Percentiles rank a stretch among this genome's conserved stretches.
These are phyloP conservation scores for Sarcophaga carnaria DNA, from an alignment of 2,888 invertebrate genomes.

Conservation along the genomic window DNA sequence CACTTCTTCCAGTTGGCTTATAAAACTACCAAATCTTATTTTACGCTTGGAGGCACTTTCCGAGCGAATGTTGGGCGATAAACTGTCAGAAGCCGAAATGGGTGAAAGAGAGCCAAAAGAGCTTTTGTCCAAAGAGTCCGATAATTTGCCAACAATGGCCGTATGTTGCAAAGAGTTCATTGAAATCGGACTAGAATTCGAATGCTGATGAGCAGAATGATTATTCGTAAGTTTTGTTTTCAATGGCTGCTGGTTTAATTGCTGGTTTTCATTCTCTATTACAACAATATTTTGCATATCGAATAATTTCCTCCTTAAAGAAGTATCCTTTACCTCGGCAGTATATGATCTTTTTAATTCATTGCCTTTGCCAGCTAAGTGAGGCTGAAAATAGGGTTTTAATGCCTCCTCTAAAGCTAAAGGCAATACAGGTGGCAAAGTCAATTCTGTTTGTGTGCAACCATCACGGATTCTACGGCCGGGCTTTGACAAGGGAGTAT, in stretches of 20 bases:
- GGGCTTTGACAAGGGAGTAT: conserved; percentile 77
- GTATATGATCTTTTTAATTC: conserved; percentile 72
- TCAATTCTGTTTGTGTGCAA: conserved; percentile 84
- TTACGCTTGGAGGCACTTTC: conserved; percentile 72
- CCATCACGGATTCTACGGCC: conserved; percentile 78
- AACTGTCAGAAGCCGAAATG: conserved; percentile 76
- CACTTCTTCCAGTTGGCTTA: conserved; percentile 70
- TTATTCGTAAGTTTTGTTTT: conserved; percentile 7
- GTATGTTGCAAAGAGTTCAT: conserved; percentile 69
- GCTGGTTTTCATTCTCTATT: conserved; percentile 69
- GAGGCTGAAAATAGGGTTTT: conserved; percentile 84
- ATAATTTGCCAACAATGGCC: conserved; percentile 76
- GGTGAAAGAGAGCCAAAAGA: conserved; percentile 80
- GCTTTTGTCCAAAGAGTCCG: conserved; percentile 77
- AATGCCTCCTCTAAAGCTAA: conserved; percentile 83
- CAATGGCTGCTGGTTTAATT: background rate
- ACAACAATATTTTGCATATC: conserved; percentile 76
- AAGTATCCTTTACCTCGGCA: conserved; percentile 77
- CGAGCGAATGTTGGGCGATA: conserved; percentile 71
- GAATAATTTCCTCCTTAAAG: conserved; percentile 80
- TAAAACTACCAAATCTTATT: conserved; percentile 69
- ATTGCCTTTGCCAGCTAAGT: conserved; percentile 73
- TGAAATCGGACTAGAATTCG: conserved; percentile 66
- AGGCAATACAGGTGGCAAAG: conserved; percentile 84
- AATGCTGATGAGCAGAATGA: conserved; percentile 22